A percentile compares a stretch with the other conserved stretches of the same genome.
Evolutionary conservation across 2,888 invertebrate genomes (phyloP).

Genomic region (Nectonema munidae): DNA sequence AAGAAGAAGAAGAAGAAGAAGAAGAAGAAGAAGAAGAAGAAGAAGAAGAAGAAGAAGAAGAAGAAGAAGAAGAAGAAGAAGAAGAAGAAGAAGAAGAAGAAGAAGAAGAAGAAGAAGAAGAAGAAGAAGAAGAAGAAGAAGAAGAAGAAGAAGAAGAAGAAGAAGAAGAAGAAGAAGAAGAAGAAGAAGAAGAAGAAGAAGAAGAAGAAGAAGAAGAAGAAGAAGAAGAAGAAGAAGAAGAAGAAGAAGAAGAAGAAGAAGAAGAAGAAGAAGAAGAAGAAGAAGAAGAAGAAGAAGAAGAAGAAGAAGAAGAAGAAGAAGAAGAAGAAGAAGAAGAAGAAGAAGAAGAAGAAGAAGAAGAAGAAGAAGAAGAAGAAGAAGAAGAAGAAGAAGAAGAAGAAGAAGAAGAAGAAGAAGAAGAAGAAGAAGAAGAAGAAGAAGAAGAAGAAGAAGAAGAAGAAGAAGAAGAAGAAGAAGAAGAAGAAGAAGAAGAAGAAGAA

Average conservation of each 20-base stretch:
- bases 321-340: constrained; percentile 5
- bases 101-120: constrained; percentile 5
- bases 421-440: constrained; percentile 5
- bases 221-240: too few species aligned
- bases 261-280: constrained; percentile 5
- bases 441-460: constrained; percentile 5
- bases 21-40: constrained; percentile 5
- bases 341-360: constrained; percentile 5
- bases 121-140: constrained; percentile 5
- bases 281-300: constrained; percentile 5
- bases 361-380: too few species aligned
- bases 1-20: constrained; percentile 5
- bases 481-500: too few species aligned
- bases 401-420: constrained; percentile 5
- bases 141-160: constrained; percentile 5
- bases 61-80: constrained; percentile 5
- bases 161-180: constrained; percentile 5
- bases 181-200: too few species aligned
- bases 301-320: constrained; percentile 5
- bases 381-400: constrained; percentile 5
- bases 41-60: constrained; percentile 5
- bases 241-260: constrained; percentile 5
- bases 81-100: constrained; percentile 5
- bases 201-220: constrained; percentile 5
- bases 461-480: constrained; percentile 5